Base-by-base conservation (phyloP, 64 coral and sea anemone species). In the Montipora efflorescens region DNA sequence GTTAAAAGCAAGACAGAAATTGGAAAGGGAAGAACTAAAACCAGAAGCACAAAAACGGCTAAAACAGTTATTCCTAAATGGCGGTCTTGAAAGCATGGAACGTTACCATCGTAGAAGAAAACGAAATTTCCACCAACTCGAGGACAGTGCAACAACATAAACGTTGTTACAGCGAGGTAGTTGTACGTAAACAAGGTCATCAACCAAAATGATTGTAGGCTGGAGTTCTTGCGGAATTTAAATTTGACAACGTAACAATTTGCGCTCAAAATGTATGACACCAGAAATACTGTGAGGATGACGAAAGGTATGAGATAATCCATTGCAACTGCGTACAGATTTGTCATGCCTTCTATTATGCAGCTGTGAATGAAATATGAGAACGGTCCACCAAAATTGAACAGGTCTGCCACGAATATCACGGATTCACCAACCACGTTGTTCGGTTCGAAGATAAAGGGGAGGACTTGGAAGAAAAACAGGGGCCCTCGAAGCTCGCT, bases 381-480 rank as follows among this genome's bases (percentile, higher is more conserved):
- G 10, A 98, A 92, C 1, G 96, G 96, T 9, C 93, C 89, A 19
- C 96, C 96, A 51, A 98, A 98, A 8, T 91, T 89, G n/a, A 98
- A 48, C 18, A 92, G 22, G 67, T 98, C 81, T 0, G 67, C 74
- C 11, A 98, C 69, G 45, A 82, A 16, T 15, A n/a, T 18, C 0
- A 98, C 96, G 2, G 77, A 45, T 21, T 91, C 22, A 11, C 93
- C 96, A 16, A 98, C 78, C 5, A 51, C 19, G 22, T 92, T 86
- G 18, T 90, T 79, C 7, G 89, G 89, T 45, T 89, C 82, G 75
- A 98, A 92, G 53, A 98, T 78, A 61, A 95, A 95, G 10, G 96
- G 96, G 7, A 98, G 89, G 76, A 98, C 91, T 55, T 98, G 96
- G 55, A 98, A 95, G n/a, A 98, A 91, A 48, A 98, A 98, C 23